phyloP scores from a whole-genome alignment of 2,888 invertebrate species.

The Hydraecia micacea region DNA sequence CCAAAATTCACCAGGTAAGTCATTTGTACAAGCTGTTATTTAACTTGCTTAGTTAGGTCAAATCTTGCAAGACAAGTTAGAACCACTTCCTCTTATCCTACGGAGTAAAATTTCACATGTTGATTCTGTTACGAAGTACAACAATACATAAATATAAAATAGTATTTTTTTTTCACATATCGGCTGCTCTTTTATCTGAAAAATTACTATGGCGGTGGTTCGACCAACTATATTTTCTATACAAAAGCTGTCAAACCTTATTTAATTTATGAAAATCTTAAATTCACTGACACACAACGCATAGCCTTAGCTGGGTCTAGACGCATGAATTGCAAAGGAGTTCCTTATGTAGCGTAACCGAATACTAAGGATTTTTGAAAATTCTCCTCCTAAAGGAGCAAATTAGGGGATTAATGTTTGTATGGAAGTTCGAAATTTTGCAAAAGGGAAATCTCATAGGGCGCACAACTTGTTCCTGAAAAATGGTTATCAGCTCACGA shows the following conservation, averaged over 20 bases:
- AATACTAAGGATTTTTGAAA: not conserved
- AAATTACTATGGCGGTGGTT: not conserved
- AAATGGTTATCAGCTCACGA: not conserved
- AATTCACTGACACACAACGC: not conserved
- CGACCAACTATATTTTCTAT: no score
- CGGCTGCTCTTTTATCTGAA: not conserved
- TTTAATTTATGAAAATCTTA: not conserved
- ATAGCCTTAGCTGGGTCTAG: not conserved
- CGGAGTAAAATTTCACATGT: not conserved
- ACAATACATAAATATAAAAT: not conserved
- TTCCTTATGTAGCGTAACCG: not conserved
- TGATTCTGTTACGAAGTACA: not conserved
- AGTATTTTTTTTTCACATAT: not conserved
- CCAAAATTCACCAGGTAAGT: conserved; percentile 24
- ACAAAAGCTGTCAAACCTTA: not conserved
- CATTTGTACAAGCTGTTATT: not conserved
- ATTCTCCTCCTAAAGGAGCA: not conserved
- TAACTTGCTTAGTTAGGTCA: not conserved
- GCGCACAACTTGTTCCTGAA: not conserved
- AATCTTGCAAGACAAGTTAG: not conserved
- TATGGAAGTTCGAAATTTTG: not conserved
- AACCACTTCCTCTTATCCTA: not conserved
- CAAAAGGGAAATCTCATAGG: not conserved
- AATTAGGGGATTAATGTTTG: not conserved
- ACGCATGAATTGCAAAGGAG: not conserved